Base-by-base conservation (phyloP, 2,797 vertebrate species). In the Fistularia commersonii region DNA sequence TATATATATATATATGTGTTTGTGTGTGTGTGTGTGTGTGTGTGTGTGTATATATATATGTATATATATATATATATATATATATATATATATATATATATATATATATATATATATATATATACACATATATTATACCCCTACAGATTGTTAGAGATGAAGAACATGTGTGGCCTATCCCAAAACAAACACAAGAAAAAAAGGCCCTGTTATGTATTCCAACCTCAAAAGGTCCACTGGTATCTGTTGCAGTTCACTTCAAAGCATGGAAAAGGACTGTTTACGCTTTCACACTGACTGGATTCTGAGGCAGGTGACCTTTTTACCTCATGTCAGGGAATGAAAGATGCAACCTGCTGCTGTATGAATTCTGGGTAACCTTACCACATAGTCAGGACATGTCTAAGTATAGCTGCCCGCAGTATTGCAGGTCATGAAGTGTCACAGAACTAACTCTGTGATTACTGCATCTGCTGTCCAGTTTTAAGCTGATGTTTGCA, bases 341-440 rank as follows among this genome's bases (percentile, higher is more conserved):
- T 37, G 78, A 70, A 45, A 66, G 67, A 57, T 69, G 69, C 76
- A 56, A 57, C 84, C 81, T 68, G 81, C 83, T 81, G 84, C 56
- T 68, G 41, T 32, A 74, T 76, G 85, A 75, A 78, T 82, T 48
- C 76, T 74, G 61, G 50, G 60, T 74, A 74, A 85, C 85, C 75
- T 75, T 62, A 64, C 48, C 62, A 57, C 46, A 12, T 49, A 45
- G 74, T 66, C 66, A 74, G 79, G 72, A 65, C 54, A 52, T 48
- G 67, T 66, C 72, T 62, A 50, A 70, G 69, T 61, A 64, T 48
- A 58, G 63, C 68, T 8, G 52, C 70, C 59, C 41, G 66, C 61
- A 7, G 70, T 23, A 56, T 6, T 41, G 72, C 41, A 51, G 69
- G 67, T 73, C 69, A 76, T 62, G 46, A 61, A 53, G 31, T 6